Percentiles rank a stretch among this genome's conserved stretches.
These are phyloP conservation scores for Lasioglossum leucozonium DNA, from an alignment of 2,888 invertebrate species.

Conservation along the genomic window DNA sequence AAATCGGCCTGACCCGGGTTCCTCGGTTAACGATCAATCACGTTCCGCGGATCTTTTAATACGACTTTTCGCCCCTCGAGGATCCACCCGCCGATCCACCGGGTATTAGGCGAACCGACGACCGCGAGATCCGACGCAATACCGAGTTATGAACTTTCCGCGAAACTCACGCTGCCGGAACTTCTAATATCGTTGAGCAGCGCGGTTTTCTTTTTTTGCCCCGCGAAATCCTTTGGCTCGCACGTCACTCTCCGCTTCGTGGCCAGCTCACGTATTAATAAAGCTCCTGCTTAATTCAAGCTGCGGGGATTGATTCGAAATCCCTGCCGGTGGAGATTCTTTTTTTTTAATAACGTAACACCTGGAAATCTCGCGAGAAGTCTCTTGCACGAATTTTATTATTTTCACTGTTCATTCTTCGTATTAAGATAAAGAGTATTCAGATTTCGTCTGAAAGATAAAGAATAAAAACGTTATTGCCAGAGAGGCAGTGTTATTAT, in stretches of 20 bases:
- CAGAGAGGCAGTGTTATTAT: too few relatives aligned
- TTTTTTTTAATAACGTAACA: neutral
- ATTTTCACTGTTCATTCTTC: too few relatives aligned
- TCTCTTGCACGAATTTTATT: neutral
- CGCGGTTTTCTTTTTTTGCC: constrained; percentile 46
- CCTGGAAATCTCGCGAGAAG: neutral
- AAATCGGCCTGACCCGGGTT: constrained; percentile 9
- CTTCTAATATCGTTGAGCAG: constrained; percentile 42
- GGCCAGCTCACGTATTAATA: constrained; percentile 45
- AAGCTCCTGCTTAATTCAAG: constrained; percentile 31
- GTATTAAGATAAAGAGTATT: too few relatives aligned
- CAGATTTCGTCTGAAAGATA: too few relatives aligned
- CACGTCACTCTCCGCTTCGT: neutral
- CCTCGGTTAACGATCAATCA: constrained; percentile 21
- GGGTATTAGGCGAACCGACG: constrained; percentile 2
- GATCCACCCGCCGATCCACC: neutral
- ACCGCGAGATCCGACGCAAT: constrained; percentile 13
- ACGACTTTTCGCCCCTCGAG: constrained; percentile 8
- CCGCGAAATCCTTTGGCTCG: constrained; percentile 11
- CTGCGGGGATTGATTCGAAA: neutral
- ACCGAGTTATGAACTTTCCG: constrained; percentile 31
- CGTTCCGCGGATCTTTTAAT: constrained; percentile 13
- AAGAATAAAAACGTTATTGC: too few relatives aligned
- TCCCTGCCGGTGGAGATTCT: neutral
- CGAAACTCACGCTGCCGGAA: constrained; percentile 14